Percentiles rank a stretch among this genome's conserved stretches.
These are phyloP conservation scores for Diachasma alloeum DNA, from an alignment of 1,140 invertebrate species.

Conservation along the genomic window DNA sequence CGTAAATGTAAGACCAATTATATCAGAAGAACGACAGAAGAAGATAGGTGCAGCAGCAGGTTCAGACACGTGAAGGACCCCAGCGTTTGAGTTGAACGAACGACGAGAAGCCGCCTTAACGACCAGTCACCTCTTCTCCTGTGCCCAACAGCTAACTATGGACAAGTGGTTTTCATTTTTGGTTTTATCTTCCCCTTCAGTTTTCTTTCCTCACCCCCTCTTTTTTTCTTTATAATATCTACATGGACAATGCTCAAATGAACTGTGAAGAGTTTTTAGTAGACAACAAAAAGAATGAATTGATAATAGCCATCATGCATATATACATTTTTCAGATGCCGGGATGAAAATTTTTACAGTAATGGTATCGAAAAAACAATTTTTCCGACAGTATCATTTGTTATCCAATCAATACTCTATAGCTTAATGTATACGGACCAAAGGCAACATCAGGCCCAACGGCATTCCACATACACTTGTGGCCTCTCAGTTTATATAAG, in stretches of 20 bases:
- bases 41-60: background rate
- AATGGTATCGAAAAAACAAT: too few species aligned
- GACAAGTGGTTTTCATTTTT: background rate
- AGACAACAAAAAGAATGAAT: too few species aligned
- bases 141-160: slow-evolving; percentile 33
- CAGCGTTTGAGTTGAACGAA: slow-evolving; percentile 45
- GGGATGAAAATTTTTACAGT: too few species aligned
- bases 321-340: too few species aligned
- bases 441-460: background rate
- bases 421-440: background rate
- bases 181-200: background rate
- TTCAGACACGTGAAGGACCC: slow-evolving; percentile 35
- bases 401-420: background rate
- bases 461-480: background rate
- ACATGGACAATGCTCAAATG: too few species aligned
- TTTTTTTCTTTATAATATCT: too few species aligned
- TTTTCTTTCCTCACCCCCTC: background rate
- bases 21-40: slow-evolving; percentile 34
- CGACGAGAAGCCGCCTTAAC: slow-evolving; percentile 42
- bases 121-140: slow-evolving; percentile 37
- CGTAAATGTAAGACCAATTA: slow-evolving; percentile 31
- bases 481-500: background rate
- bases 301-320: too few species aligned
- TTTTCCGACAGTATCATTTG: background rate
- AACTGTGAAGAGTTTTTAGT: too few species aligned